Evolutionary conservation across 2,113 vertebrate genomes (phyloP).

Genomic region (Limanda limanda): DNA sequence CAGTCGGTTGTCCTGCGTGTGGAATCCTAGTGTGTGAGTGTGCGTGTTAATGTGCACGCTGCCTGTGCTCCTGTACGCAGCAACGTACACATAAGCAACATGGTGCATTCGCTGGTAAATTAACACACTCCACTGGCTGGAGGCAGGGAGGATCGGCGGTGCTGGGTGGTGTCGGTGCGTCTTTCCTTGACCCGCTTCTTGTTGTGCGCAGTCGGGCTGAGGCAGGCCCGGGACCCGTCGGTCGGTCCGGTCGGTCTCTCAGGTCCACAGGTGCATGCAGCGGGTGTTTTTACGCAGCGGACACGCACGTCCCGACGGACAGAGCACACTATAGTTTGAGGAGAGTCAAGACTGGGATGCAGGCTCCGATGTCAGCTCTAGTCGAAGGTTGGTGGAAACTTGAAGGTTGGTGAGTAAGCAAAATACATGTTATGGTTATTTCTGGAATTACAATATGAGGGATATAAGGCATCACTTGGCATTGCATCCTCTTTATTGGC

Average conservation of each 20-base stretch:
- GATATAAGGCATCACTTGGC: background rate
- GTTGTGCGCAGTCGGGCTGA: background rate
- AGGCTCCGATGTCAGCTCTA: slow-evolving; percentile 11
- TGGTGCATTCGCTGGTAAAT: slow-evolving; percentile 4
- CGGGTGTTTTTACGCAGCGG: slow-evolving; percentile 6
- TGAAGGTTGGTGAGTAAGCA: slow-evolving; percentile 33
- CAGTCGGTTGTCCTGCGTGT: background rate
- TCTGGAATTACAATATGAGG: slow-evolving; percentile 1
- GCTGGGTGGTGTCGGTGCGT: background rate
- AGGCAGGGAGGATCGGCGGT: slow-evolving; percentile 12
- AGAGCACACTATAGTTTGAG: background rate
- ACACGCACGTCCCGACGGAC: slow-evolving; percentile 30
- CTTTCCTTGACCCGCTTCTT: background rate
- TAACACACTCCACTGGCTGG: background rate
- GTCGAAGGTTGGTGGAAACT: slow-evolving; percentile 6
- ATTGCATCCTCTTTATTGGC: background rate
- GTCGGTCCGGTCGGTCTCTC: background rate
- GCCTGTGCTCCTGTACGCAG: background rate
- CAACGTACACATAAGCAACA: background rate
- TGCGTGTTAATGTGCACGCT: background rate
- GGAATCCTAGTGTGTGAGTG: no score
- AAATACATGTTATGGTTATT: background rate
- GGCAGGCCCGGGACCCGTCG: background rate
- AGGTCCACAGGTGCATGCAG: slow-evolving; percentile 65
- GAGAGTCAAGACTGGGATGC: slow-evolving; percentile 11